These are phyloP conservation scores for Emberiza fucata DNA, from an alignment of 2,113 vertebrate species.

Conservation along the genomic window DNA sequence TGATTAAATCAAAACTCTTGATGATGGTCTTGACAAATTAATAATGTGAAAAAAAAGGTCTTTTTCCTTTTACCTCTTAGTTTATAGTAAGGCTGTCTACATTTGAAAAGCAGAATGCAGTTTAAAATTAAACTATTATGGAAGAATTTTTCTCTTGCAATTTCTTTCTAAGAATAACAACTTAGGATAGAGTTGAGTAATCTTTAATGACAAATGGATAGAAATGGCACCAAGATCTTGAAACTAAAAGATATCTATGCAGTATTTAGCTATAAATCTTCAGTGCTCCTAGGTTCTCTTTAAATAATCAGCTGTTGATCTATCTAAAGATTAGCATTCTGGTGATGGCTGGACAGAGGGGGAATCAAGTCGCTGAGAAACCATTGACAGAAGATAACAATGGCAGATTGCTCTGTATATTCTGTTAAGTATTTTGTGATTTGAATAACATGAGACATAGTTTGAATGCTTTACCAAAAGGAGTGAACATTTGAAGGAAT, in stretches of 20 bases:
- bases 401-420: background rate
- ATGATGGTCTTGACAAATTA: background rate
- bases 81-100: background rate
- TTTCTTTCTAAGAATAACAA: background rate
- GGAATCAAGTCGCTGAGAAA: background rate
- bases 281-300: background rate
- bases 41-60: background rate
- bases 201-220: background rate
- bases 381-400: background rate
- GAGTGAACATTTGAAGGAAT: background rate
- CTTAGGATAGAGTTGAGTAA: background rate
- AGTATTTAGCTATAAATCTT: background rate
- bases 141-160: background rate
- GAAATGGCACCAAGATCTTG: background rate
- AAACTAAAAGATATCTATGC: background rate
- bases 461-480: background rate
- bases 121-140: background rate
- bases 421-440: background rate
- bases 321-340: background rate
- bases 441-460: background rate
- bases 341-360: background rate
- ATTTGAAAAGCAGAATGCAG: background rate
- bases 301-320: background rate
- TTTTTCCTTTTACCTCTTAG: background rate
- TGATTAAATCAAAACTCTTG: background rate